phyloP scores from a whole-genome alignment of 2,888 invertebrate genomes.

The Epistrophe grossulariae region DNA sequence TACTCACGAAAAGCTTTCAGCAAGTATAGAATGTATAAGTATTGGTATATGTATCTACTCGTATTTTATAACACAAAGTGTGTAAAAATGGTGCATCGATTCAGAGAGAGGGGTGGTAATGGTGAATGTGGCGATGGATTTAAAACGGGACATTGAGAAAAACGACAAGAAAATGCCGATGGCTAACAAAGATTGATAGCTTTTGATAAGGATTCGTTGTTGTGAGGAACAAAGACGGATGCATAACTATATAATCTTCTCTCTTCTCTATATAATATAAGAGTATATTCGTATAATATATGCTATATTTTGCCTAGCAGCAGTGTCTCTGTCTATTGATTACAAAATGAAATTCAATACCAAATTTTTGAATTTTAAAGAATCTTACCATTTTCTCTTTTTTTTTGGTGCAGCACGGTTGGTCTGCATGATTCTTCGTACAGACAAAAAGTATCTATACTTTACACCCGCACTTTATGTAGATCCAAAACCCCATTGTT shows the following conservation, averaged over 20 bases:
- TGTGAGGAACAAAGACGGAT: not conserved
- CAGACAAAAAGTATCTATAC: slow-evolving; percentile 31
- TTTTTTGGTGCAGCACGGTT: not conserved
- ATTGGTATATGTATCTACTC: too few relatives aligned
- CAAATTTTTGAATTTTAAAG: slow-evolving; percentile 41
- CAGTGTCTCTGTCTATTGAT: slow-evolving; percentile 51
- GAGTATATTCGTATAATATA: not conserved
- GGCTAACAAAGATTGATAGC: slow-evolving; percentile 62
- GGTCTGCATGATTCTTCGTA: not conserved
- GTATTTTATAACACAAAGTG: not conserved
- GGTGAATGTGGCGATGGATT: not conserved
- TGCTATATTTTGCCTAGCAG: slow-evolving; percentile 32
- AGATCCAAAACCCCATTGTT: slow-evolving; percentile 15
- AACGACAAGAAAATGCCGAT: slow-evolving; percentile 32
- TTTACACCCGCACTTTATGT: slow-evolving; percentile 36
- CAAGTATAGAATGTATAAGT: not conserved
- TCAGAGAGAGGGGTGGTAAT: not conserved
- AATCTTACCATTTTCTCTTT: not conserved
- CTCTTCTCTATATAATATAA: not conserved
- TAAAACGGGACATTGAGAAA: not conserved
- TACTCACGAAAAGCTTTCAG: slow-evolving; percentile 58
- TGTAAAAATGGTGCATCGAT: slow-evolving; percentile 31
- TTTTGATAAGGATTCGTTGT: slow-evolving; percentile 46
- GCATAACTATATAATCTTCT: slow-evolving; percentile 31
- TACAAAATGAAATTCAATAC: slow-evolving; percentile 67